Conservation (phyloP, 2,113 vertebrate genomes). For the Phylloscopus trochilus region DNA sequence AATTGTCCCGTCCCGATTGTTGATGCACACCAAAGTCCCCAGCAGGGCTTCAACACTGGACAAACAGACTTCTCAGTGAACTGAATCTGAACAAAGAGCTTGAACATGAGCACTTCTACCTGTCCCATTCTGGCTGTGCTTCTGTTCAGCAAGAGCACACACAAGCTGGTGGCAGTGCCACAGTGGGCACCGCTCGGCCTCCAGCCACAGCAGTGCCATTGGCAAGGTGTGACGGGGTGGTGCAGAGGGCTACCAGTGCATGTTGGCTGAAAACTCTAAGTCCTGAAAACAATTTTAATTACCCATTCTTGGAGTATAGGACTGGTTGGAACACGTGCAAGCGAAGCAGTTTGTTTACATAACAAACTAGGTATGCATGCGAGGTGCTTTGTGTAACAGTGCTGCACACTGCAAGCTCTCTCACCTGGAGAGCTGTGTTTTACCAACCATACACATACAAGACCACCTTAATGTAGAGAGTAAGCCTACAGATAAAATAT, state of each 20-base stretch:
- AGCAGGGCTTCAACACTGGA: neutral
- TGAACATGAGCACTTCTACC: neutral
- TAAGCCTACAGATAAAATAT: neutral
- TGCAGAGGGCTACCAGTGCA: neutral
- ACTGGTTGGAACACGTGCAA: neutral
- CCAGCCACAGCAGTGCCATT: accelerated
- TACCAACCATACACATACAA: neutral
- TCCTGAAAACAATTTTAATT: conserved; percentile 15
- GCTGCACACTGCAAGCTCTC: neutral
- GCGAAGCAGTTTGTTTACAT: conserved; percentile 6
- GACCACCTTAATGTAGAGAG: neutral
- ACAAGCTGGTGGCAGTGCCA: accelerated
- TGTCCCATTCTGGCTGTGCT: neutral
- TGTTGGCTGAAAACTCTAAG: neutral
- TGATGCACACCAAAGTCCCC: accelerated
- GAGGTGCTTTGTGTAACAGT: neutral
- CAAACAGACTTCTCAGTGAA: neutral
- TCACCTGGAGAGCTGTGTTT: neutral
- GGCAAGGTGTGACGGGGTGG: accelerated
- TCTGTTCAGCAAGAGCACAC: accelerated
- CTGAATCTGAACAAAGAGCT: neutral
- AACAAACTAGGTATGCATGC: neutral
- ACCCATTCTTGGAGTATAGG: neutral
- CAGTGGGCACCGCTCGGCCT: accelerated
- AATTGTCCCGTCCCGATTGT: neutral